phyloP scores from a whole-genome alignment of 2,888 invertebrate genomes.

The Crepidodera aurea region DNA sequence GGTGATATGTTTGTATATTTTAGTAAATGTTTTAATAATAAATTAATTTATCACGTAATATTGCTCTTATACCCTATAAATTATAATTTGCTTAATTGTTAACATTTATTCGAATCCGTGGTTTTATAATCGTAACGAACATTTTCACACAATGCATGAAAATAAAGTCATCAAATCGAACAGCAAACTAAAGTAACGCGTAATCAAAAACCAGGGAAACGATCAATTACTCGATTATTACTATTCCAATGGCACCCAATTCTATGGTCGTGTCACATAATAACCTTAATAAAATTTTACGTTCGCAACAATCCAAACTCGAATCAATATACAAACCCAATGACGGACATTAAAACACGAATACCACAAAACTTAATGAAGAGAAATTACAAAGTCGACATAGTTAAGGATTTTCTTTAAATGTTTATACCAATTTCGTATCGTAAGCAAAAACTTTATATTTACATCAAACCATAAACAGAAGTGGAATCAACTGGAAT shows the following conservation, averaged over 20 bases:
- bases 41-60: too few relatives aligned
- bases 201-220: conserved; percentile 54
- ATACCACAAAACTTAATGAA: conserved; percentile 50
- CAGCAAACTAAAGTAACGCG: conserved; percentile 48
- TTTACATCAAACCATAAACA: too few relatives aligned
- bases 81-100: not conserved
- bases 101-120: conserved; percentile 11
- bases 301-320: conserved; percentile 50
- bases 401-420: not conserved
- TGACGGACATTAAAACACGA: conserved; percentile 53
- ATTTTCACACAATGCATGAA: conserved; percentile 24
- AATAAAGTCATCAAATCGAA: conserved; percentile 46
- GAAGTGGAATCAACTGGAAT: too few relatives aligned
- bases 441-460: not conserved
- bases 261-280: conserved; percentile 57
- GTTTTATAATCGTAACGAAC: conserved; percentile 11
- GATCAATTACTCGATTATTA: conserved; percentile 58
- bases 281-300: conserved; percentile 58
- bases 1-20: too few relatives aligned
- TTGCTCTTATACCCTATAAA: too few relatives aligned
- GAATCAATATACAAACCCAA: conserved; percentile 54
- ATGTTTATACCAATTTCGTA: not conserved
- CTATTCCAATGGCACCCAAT: conserved; percentile 55
- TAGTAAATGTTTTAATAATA: too few relatives aligned
- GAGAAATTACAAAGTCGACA: conserved; percentile 46